Conservation (phyloP, 2,113 vertebrate species). For the Anolis carolinensis region DNA sequence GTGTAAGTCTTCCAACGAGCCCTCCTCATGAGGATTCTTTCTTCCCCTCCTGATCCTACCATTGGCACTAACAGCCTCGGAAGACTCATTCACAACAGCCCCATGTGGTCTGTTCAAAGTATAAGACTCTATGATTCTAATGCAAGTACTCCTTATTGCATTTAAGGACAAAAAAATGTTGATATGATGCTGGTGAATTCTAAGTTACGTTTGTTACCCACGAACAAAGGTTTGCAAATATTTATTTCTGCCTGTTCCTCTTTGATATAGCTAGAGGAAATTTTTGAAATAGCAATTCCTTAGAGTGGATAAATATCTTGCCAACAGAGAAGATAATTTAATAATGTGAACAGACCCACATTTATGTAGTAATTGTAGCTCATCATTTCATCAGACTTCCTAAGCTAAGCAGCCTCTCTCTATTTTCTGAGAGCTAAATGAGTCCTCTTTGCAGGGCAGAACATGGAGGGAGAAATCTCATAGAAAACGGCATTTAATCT, state of each 20-base stretch:
- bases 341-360: slow-evolving; percentile 39
- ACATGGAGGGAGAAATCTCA: accelerated
- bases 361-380: slow-evolving; percentile 36
- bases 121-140: no score
- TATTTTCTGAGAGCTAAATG: neutral
- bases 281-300: neutral
- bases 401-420: neutral
- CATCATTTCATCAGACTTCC: slow-evolving; percentile 9
- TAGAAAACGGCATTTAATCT: slow-evolving; percentile 41
- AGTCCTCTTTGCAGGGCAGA: neutral
- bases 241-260: slow-evolving; percentile 32
- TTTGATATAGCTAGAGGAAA: neutral
- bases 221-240: slow-evolving; percentile 19
- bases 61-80: no score
- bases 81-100: no score
- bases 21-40: no score
- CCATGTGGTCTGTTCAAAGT: no score
- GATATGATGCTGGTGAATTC: no score
- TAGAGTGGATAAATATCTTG: neutral
- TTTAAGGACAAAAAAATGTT: no score
- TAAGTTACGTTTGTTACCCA: neutral
- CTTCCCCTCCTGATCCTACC: no score
- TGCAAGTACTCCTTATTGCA: no score
- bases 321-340: slow-evolving; percentile 22
- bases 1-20: no score